Percentiles rank a stretch among this genome's conserved stretches.
Evolutionary conservation across 2,888 invertebrate species (phyloP).

Genomic region (Plutella xylostella): DNA sequence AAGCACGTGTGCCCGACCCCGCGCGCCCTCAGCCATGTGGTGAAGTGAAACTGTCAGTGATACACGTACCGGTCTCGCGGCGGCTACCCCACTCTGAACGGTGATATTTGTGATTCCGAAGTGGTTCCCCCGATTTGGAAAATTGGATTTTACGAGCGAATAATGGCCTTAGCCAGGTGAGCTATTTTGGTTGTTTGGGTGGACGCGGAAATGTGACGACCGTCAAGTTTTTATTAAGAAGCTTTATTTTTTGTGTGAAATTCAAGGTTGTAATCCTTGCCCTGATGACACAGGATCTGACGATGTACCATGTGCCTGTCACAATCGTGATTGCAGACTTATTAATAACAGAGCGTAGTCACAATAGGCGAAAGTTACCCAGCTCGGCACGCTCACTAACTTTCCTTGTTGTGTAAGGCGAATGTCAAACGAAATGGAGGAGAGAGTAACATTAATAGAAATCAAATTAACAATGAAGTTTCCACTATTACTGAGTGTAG

Average conservation of each 20-base stretch:
- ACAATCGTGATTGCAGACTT: too few species aligned
- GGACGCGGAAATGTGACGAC: conserved; percentile 52
- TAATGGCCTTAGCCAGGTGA: conserved; percentile 70
- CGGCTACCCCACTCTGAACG: conserved; percentile 34
- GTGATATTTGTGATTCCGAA: conserved; percentile 50
- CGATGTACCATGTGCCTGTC: too few species aligned
- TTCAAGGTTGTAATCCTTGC: neutral
- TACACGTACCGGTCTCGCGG: conserved; percentile 48
- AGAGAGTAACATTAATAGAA: conserved; percentile 53
- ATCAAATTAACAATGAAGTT: conserved; percentile 31
- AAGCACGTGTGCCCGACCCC: conserved; percentile 41
- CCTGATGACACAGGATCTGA: too few species aligned
- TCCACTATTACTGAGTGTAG: neutral
- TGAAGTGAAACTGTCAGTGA: conserved; percentile 69
- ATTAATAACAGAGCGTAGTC: conserved; percentile 19
- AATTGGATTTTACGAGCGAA: conserved; percentile 68
- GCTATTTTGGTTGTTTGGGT: conserved; percentile 67
- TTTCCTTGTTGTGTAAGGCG: conserved; percentile 68
- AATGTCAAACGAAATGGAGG: conserved; percentile 52
- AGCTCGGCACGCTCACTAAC: conserved; percentile 57
- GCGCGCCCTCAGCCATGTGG: conserved; percentile 57
- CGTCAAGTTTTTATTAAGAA: neutral
- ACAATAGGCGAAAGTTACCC: conserved; percentile 65
- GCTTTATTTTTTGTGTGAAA: conserved; percentile 40
- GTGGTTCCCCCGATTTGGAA: conserved; percentile 57